These are phyloP conservation scores for Cryptotermes secundus DNA, from an alignment of 1,140 invertebrate species.

Conservation along the genomic window DNA sequence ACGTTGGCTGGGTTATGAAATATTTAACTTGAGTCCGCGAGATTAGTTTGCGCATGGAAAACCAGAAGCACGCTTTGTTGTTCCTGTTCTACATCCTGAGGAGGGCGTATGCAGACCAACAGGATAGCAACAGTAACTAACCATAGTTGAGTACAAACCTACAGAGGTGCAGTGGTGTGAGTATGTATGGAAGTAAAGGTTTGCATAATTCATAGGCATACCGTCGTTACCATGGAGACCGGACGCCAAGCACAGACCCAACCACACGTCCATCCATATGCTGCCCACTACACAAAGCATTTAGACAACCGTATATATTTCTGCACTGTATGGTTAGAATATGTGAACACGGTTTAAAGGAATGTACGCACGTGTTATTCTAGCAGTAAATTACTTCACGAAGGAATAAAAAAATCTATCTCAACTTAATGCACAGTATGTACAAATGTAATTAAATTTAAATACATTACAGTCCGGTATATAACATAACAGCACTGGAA, in stretches of 20 bases:
- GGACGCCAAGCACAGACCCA: background rate
- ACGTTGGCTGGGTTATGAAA: background rate
- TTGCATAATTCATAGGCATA: slow-evolving; percentile 30
- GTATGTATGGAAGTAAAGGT: slow-evolving; percentile 25
- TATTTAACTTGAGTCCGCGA: background rate
- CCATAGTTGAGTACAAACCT: background rate
- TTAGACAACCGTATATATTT: background rate
- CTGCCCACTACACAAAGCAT: background rate
- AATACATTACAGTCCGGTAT: no score
- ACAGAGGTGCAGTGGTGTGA: background rate
- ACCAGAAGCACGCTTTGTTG: background rate
- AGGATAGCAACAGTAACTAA: background rate
- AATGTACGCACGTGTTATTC: no score
- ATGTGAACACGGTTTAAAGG: no score
- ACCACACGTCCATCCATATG: background rate
- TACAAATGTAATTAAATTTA: no score
- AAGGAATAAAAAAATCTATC: no score
- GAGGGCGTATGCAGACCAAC: no score
- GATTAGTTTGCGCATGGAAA: slow-evolving; percentile 4
- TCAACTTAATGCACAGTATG: no score
- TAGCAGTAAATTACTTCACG: no score
- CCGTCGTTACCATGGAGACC: background rate
- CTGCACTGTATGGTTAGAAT: no score
- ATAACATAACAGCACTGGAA: no score
- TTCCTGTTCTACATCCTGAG: background rate